A percentile compares a stretch with the other conserved stretches of the same genome.
Evolutionary conservation across 2,888 invertebrate genomes (phyloP).

Genomic region (Caradrina kadenii): DNA sequence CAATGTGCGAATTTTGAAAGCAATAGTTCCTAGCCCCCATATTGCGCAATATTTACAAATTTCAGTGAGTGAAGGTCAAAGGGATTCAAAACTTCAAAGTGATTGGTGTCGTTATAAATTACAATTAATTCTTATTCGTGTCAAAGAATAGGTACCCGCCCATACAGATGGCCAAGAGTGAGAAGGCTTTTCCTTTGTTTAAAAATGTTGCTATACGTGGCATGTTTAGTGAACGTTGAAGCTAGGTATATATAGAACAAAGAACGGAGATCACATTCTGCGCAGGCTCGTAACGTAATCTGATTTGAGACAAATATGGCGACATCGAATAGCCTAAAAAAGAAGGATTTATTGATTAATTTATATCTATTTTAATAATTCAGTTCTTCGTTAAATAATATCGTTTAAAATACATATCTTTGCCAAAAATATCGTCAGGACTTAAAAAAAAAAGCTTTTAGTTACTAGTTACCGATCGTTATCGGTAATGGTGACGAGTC

Average conservation of each 20-base stretch:
- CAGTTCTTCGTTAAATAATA: background rate
- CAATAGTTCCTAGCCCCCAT: background rate
- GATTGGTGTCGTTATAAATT: no score
- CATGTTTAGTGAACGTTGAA: background rate
- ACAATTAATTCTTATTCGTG: background rate
- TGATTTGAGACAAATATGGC: slow-evolving; percentile 18
- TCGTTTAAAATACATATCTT: no score
- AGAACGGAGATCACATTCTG: slow-evolving; percentile 12
- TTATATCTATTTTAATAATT: background rate
- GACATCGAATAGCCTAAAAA: background rate
- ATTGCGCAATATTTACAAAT: background rate
- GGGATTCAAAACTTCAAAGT: background rate
- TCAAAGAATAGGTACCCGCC: background rate
- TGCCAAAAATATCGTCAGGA: no score
- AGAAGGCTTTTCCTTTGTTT: background rate
- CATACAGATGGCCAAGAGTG: background rate
- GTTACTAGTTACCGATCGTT: no score
- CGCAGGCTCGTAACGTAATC: slow-evolving; percentile 18
- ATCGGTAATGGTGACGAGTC: background rate
- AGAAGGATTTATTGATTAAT: slow-evolving; percentile 6
- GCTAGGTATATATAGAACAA: slow-evolving; percentile 9
- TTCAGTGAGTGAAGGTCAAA: background rate
- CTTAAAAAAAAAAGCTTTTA: no score
- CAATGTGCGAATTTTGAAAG: slow-evolving; percentile 2
- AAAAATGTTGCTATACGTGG: background rate